Base-by-base conservation (phyloP, 2,888 invertebrate species). In the Eupithecia vulgata region DNA sequence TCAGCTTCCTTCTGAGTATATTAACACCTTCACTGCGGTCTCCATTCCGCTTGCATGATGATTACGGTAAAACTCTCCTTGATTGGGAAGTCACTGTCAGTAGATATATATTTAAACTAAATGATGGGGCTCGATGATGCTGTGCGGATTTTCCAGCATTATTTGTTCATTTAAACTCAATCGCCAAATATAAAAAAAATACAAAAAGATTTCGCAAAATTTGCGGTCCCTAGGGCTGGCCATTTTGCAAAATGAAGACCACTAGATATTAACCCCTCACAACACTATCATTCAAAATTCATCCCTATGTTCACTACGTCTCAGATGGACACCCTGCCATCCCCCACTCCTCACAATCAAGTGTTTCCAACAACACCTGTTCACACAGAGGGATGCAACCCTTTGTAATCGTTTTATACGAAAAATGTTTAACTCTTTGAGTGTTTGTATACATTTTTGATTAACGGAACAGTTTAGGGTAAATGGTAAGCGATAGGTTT, bases 351-450 rank as follows among this genome's bases (percentile, higher is more conserved):
- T 34, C 66, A 52, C 62, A 57, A 70, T 73, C 62, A 70, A 70
- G 73, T 67, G 70, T 37, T 64, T 64, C 64, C 64, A 64, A 34
- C 64, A 34, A 35, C 64, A 64, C 64, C 64, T 64, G 73, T 73
- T 62, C 73, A 73, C 71, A 74, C 61, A 72, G 61, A 77, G 79
- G 66, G 52, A 34, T n/a, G 52, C 68, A 64, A 64, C 78, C 88
- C 86, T 85, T 87, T 81, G 81, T 87, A 86, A 88, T 88, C 84
- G 87, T 82, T 88, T 87, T 82, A 81, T 84, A 79, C 79, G 84
- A 86, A 87, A 87, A 83, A 83, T 82, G 79, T 82, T 83, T 75
- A 75, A 75, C 74, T 52, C 52, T 74, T 71, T 72, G 45, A 75
- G 71, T 75, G 72, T 75, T 72, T 69, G 69, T 57, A 66, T 62